phyloP scores from a whole-genome alignment of 2,888 invertebrate genomes.

The Punctoribates punctum region DNA sequence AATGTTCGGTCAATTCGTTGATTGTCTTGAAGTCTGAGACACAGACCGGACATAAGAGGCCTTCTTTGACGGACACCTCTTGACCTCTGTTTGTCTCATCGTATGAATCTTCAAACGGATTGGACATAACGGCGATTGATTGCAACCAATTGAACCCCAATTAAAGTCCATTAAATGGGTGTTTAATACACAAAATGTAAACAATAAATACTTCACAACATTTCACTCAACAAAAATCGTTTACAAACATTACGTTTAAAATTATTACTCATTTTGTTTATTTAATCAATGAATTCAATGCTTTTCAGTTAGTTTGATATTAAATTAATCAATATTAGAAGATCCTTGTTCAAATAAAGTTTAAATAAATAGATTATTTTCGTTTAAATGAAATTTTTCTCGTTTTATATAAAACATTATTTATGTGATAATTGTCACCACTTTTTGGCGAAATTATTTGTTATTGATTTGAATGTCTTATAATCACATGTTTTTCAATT shows the following conservation, averaged over 20 bases:
- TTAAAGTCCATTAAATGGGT: background rate
- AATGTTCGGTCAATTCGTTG: constrained; percentile 76
- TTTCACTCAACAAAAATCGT: background rate
- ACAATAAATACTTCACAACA: background rate
- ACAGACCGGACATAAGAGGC: constrained; percentile 92
- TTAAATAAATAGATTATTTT: too few relatives aligned
- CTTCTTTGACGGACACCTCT: constrained; percentile 60
- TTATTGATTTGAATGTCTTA: background rate
- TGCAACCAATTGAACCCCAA: background rate
- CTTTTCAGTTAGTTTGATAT: too few relatives aligned
- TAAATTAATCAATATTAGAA: too few relatives aligned
- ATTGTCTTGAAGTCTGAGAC: constrained; percentile 82
- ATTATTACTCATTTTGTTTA: too few relatives aligned
- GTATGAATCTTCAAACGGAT: constrained; percentile 30
- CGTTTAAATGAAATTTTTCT: too few relatives aligned
- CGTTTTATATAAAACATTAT: background rate
- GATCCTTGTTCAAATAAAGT: too few relatives aligned
- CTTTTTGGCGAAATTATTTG: background rate
- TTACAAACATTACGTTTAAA: background rate
- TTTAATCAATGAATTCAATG: too few relatives aligned
- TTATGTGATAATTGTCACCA: background rate
- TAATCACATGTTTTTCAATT: background rate
- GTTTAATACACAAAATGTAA: background rate
- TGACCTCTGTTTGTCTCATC: background rate
- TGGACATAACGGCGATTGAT: constrained; percentile 11